These are phyloP conservation scores for Euspilapteryx auroguttella DNA, from an alignment of 2,888 invertebrate genomes.

Conservation along the genomic window DNA sequence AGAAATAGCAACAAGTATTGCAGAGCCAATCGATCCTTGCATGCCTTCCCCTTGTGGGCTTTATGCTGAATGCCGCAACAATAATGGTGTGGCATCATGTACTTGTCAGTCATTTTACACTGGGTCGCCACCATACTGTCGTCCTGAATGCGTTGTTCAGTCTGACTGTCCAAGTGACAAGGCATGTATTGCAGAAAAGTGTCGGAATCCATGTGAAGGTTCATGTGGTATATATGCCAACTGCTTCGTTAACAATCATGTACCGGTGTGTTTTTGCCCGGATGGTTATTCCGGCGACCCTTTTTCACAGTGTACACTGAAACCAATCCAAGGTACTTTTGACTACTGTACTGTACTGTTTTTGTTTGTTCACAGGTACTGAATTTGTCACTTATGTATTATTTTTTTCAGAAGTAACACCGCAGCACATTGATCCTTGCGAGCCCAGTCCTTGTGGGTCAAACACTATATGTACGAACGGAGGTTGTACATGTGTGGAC, in stretches of 20 bases:
- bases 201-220: constrained; percentile 70
- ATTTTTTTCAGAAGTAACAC: too few relatives aligned
- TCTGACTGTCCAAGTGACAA: constrained; percentile 66
- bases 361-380: too few relatives aligned
- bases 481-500: constrained; percentile 61
- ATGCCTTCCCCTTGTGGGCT: constrained; percentile 73
- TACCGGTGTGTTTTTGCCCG: constrained; percentile 72
- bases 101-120: constrained; percentile 68
- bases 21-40: constrained; percentile 65
- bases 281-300: constrained; percentile 69
- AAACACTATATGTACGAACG: constrained; percentile 60
- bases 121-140: constrained; percentile 66
- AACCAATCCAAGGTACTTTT: constrained; percentile 49
- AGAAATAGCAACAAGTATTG: constrained; percentile 27
- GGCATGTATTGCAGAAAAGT: constrained; percentile 70
- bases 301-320: constrained; percentile 65
- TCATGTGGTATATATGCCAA: constrained; percentile 68
- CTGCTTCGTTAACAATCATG: constrained; percentile 71
- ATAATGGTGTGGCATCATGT: constrained; percentile 70
- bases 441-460: constrained; percentile 67
- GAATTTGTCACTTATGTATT: too few relatives aligned
- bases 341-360: not conserved
- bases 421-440: too few relatives aligned
- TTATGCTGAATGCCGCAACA: constrained; percentile 73
- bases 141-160: constrained; percentile 68